phyloP scores from a whole-genome alignment of 2,888 invertebrate species.

The Nephrotoma flavescens region DNA sequence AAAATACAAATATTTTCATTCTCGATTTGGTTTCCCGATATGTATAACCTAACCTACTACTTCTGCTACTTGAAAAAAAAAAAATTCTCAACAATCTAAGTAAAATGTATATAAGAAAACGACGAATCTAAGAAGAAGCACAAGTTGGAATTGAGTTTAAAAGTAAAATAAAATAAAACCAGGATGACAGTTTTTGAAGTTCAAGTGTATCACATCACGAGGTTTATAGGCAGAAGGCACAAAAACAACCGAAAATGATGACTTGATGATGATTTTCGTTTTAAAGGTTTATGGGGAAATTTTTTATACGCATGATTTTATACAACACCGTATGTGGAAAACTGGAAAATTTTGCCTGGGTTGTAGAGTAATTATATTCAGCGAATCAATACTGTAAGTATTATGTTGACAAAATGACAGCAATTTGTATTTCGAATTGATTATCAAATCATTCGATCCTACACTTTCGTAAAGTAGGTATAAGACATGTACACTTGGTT shows the following conservation, averaged over 20 bases:
- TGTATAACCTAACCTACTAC: background rate
- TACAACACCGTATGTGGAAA: background rate
- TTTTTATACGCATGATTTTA: background rate
- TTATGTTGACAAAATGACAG: background rate
- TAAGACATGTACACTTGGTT: no score
- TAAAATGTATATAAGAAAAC: background rate
- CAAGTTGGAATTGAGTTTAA: background rate
- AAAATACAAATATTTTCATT: background rate
- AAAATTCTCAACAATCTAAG: background rate
- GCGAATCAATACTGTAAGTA: background rate
- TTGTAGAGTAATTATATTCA: background rate
- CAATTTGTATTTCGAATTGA: background rate
- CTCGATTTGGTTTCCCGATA: background rate
- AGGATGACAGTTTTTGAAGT: background rate
- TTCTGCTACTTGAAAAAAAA: background rate
- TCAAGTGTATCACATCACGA: background rate
- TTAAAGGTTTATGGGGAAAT: no score
- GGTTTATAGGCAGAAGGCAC: background rate
- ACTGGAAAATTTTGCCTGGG: background rate
- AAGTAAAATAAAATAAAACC: background rate
- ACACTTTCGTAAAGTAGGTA: background rate
- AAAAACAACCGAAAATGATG: background rate
- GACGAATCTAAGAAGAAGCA: background rate
- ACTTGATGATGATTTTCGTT: background rate
- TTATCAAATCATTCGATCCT: background rate